Conservation (phyloP, 1,140 invertebrate species). For the Nasonia longicornis region DNA sequence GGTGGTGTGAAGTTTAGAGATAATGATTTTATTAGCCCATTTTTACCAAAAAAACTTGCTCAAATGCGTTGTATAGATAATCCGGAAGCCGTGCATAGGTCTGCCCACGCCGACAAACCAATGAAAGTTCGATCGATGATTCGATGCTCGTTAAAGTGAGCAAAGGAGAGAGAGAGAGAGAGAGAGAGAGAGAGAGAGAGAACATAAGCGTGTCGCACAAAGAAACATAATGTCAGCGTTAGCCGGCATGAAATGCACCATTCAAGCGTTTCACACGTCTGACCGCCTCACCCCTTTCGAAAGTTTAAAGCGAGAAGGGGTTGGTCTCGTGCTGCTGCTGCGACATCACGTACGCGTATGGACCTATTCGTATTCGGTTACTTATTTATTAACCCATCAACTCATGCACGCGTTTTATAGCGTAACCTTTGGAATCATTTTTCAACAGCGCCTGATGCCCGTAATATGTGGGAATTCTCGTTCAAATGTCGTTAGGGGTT, state of each 20-base stretch:
- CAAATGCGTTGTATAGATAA: neutral
- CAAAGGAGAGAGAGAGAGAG: neutral
- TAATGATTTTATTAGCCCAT: neutral
- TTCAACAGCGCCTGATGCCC: constrained; percentile 18
- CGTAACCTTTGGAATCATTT: neutral
- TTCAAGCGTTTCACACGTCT: constrained; percentile 58
- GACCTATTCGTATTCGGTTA: constrained; percentile 54
- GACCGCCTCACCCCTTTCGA: constrained; percentile 49
- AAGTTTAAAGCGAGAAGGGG: constrained; percentile 63
- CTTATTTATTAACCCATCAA: constrained; percentile 67
- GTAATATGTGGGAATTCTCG: constrained; percentile 5
- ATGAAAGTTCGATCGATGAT: neutral
- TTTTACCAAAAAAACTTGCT: too few species aligned
- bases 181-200: neutral
- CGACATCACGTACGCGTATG: constrained; percentile 46
- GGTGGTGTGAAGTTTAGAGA: neutral
- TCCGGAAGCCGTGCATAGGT: too few species aligned
- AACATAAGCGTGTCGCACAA: constrained; percentile 29
- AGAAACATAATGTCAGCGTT: constrained; percentile 52
- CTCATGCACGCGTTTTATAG: constrained; percentile 42
- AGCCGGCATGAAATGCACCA: constrained; percentile 42
- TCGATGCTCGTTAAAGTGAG: constrained; percentile 39
- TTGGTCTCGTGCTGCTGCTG: neutral
- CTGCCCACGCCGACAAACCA: neutral
- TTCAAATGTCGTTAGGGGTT: neutral